Percentiles rank a stretch among this genome's conserved stretches.
These are phyloP conservation scores for Nibea coibor DNA, from an alignment of 2,113 vertebrate genomes.

Conservation along the genomic window DNA sequence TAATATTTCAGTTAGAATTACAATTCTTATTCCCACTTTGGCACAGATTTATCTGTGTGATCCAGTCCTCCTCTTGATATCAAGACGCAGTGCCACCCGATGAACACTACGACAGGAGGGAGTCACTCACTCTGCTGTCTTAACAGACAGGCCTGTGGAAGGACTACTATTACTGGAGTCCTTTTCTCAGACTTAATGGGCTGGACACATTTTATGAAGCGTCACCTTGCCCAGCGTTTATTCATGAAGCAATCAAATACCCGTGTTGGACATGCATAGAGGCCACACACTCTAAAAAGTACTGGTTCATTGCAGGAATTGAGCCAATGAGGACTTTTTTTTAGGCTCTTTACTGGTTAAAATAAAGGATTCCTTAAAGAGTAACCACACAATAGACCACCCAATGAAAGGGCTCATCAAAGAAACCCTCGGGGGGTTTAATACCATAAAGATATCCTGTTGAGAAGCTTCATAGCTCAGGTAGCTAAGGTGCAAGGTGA, in stretches of 20 bases:
- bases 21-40: background rate
- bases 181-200: conserved; percentile 63
- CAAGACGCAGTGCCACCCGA: conserved; percentile 39
- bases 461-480: background rate
- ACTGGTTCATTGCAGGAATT: background rate
- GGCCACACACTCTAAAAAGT: conserved; percentile 18
- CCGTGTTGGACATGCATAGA: conserved; percentile 45
- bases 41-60: background rate
- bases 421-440: background rate
- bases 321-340: background rate
- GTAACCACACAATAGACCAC: background rate
- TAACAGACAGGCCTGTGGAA: conserved; percentile 46
- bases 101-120: conserved; percentile 20
- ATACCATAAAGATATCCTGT: conserved; percentile 4
- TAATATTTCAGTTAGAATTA: conserved; percentile 22
- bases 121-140: conserved; percentile 57
- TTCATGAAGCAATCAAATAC: conserved; percentile 53
- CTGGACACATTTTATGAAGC: conserved; percentile 71
- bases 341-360: background rate
- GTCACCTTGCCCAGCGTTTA: conserved; percentile 39
- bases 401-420: conserved; percentile 11
- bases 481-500: background rate
- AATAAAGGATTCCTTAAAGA: background rate
- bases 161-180: conserved; percentile 57
- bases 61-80: conserved; percentile 13